These are phyloP conservation scores for Microtus montanus DNA, from an alignment of 2,113 vertebrate species.

Conservation along the genomic window DNA sequence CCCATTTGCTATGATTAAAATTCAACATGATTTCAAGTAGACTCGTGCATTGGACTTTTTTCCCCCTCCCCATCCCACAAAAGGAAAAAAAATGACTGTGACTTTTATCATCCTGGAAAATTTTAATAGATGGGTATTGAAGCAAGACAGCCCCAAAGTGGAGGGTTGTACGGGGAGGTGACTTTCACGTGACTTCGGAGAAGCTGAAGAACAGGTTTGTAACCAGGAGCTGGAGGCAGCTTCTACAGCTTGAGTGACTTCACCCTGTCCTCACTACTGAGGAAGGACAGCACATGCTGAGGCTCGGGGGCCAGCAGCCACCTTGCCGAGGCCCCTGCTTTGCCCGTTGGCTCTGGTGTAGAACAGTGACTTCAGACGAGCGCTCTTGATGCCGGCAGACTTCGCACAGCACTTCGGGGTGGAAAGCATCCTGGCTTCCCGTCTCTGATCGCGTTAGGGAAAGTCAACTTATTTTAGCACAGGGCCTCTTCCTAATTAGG, in stretches of 20 bases:
- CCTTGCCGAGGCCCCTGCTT: not conserved
- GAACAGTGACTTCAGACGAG: not conserved
- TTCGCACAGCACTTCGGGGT: not conserved
- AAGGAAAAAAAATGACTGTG: conserved; percentile 43
- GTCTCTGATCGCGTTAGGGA: not conserved
- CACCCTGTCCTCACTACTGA: not conserved
- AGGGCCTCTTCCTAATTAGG: not conserved
- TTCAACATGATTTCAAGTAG: conserved; percentile 82
- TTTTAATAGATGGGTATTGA: conserved; percentile 75
- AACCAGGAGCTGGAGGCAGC: not conserved
- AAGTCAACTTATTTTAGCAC: conserved; percentile 3
- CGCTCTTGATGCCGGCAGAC: not conserved
- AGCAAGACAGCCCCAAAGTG: conserved; percentile 65
- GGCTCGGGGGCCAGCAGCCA: too few species aligned
- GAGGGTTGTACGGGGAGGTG: conserved; percentile 73
- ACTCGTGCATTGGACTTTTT: conserved; percentile 57
- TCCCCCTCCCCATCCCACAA: not conserved
- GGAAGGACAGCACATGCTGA: not conserved
- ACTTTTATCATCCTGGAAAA: conserved; percentile 70
- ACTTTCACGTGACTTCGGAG: conserved; percentile 73
- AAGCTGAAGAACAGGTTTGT: conserved; percentile 20
- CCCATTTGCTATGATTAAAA: conserved; percentile 85
- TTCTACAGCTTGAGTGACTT: not conserved
- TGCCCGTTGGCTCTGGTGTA: not conserved
- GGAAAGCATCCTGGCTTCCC: not conserved